Evolutionary conservation across 2,113 vertebrate genomes (phyloP), one percentile per base, ranked within the genome.

Genomic region (Oenanthe melanoleuca): DNA sequence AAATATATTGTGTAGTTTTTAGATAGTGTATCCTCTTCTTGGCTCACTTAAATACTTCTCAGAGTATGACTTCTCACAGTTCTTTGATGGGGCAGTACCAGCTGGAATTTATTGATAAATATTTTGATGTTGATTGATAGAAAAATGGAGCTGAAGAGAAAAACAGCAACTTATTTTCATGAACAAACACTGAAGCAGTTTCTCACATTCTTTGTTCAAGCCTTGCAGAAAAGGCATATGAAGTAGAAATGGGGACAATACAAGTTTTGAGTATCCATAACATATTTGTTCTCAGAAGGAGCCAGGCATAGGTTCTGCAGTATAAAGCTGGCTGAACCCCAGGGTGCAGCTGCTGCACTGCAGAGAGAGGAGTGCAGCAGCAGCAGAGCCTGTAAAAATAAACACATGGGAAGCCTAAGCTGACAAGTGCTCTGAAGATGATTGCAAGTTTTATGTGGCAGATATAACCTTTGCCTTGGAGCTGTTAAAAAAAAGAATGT

Each of bases 391-490:
- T 50, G 33, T 28, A 80, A 75, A 95, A 70, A 84, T 44, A 66
- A 83, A 57, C 40, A 73, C 25, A 42, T 23, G 38, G 59, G 89
- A 86, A 91, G 21, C 26, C 22, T 34, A 63, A 93, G 80, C 56
- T 74, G 56, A 65, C 50, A 56, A 55, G 52, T 59, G 33, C 42
- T 89, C 64, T 44, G 42, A 37, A 86, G 80, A 45, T 70, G 67
- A 78, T 77, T 86, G 50, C 3, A 83, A 91, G 52, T 89, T 88
- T 92, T 79, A 78, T 78, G 38, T 63, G 83, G 47, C 67, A 91
- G 67, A 80, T 91, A 78, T 5, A 91, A 70, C 33, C 72, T 89
- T 83, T 70, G 38, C 64, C 77, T 89, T 84, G 60, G 67, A 92
- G 50, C 56, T 84, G n/a, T 50, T 95, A 29, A n/a, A 82, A 90